Evolutionary conservation across 2,113 vertebrate species (phyloP).

Genomic region (Grammomys surdaster): DNA sequence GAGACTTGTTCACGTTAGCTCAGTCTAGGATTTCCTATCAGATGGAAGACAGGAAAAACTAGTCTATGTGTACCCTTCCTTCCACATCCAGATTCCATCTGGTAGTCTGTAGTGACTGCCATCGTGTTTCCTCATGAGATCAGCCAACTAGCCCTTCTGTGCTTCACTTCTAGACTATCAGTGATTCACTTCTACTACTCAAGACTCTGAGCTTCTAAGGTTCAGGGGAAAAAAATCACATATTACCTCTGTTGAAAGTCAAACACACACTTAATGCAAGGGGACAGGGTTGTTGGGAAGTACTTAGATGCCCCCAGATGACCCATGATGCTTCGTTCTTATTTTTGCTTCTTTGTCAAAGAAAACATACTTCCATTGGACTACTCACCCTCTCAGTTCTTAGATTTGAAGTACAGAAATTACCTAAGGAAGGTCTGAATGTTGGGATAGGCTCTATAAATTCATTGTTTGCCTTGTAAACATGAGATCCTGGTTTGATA

Average conservation of each 20-base stretch:
- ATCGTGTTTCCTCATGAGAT: background rate
- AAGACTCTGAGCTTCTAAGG: background rate
- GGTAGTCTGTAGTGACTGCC: background rate
- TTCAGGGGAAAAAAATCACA: background rate
- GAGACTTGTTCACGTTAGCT: background rate
- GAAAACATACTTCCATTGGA: background rate
- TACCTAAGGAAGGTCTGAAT: background rate
- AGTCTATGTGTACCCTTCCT: background rate
- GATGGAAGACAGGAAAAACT: background rate
- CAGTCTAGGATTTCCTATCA: background rate
- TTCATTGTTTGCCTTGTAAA: background rate
- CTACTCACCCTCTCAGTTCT: accelerated
- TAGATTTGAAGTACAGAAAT: background rate
- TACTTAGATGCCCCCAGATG: accelerated
- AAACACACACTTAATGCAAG: background rate
- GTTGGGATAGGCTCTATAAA: background rate
- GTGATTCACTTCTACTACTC: background rate
- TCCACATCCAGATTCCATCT: background rate
- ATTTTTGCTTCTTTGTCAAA: background rate
- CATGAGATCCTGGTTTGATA: background rate
- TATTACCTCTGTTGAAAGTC: background rate
- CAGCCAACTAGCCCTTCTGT: background rate
- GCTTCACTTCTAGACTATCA: too few relatives aligned
- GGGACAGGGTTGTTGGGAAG: too few relatives aligned
- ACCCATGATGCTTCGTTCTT: accelerated